Conservation (phyloP, 2,113 vertebrate species). For the Rhipidura dahli region DNA sequence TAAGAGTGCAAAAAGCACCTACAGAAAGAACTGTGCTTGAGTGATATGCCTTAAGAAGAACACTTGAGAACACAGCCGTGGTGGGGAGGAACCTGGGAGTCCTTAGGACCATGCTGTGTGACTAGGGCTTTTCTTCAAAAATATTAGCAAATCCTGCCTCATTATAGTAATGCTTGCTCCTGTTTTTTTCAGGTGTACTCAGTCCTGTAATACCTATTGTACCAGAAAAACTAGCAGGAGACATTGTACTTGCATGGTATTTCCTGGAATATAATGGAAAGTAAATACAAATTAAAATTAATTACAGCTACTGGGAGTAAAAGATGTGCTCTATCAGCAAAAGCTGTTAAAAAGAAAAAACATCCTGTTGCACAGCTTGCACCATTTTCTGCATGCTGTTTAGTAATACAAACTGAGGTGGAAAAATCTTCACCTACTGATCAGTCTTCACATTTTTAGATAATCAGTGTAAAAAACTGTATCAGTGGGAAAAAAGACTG, state of each 20-base stretch:
- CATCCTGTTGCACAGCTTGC: neutral
- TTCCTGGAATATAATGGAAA: neutral
- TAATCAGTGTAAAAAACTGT: neutral
- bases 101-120: neutral
- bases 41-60: neutral
- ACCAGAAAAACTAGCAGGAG: neutral
- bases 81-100: neutral
- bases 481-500: neutral
- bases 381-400: neutral
- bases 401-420: neutral
- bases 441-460: neutral
- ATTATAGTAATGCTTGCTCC: neutral
- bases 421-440: neutral
- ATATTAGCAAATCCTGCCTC: neutral
- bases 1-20: neutral
- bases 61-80: neutral
- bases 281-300: neutral
- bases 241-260: neutral
- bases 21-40: neutral
- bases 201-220: neutral
- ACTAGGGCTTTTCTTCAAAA: neutral
- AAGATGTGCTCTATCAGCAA: neutral
- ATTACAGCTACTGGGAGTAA: neutral
- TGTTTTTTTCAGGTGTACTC: neutral
- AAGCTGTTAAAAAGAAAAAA: neutral